These are phyloP conservation scores for Drosophila lini DNA, from an alignment of 1,140 invertebrate species.

Conservation along the genomic window DNA sequence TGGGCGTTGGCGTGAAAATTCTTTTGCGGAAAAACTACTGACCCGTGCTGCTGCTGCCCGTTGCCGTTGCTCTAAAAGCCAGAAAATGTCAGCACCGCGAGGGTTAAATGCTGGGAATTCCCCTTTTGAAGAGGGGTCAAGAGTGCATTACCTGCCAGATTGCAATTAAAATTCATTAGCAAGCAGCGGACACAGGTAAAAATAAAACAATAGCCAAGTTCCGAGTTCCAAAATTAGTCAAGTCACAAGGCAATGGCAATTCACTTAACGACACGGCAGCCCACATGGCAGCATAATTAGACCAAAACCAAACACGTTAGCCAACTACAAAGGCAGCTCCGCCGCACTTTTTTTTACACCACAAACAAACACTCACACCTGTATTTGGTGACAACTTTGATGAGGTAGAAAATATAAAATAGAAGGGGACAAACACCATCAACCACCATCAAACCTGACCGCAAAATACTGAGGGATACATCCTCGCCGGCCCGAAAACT, in stretches of 20 bases:
- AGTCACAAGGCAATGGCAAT: constrained; percentile 71
- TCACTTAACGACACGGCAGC: constrained; percentile 66
- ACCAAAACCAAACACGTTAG: constrained; percentile 52
- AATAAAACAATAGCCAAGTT: constrained; percentile 7
- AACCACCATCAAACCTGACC: constrained; percentile 30
- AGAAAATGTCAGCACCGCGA: constrained; percentile 24
- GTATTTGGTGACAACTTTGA: constrained; percentile 24
- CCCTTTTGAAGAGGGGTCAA: constrained; percentile 17
- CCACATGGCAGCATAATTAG: constrained; percentile 53
- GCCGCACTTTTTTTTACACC: constrained; percentile 5
- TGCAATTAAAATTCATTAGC: constrained; percentile 74
- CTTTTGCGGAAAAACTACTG: constrained; percentile 61
- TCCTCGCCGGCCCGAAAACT: background rate
- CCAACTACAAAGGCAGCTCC: constrained; percentile 31
- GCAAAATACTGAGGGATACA: constrained; percentile 7
- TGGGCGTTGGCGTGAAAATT: constrained; percentile 81
- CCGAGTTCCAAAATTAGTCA: constrained; percentile 46
- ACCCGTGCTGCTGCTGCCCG: background rate
- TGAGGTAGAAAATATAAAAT: constrained; percentile 19
- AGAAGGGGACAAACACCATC: constrained; percentile 17
- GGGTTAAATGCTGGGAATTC: constrained; percentile 26
- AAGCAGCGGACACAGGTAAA: constrained; percentile 26
- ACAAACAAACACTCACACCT: background rate
- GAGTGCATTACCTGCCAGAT: constrained; percentile 42
- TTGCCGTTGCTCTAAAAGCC: background rate